A percentile compares a stretch with the other conserved stretches of the same genome.
These are phyloP conservation scores for Poeciliopsis paucimaculata DNA, from an alignment of 2,797 vertebrate species.

Conservation along the genomic window DNA sequence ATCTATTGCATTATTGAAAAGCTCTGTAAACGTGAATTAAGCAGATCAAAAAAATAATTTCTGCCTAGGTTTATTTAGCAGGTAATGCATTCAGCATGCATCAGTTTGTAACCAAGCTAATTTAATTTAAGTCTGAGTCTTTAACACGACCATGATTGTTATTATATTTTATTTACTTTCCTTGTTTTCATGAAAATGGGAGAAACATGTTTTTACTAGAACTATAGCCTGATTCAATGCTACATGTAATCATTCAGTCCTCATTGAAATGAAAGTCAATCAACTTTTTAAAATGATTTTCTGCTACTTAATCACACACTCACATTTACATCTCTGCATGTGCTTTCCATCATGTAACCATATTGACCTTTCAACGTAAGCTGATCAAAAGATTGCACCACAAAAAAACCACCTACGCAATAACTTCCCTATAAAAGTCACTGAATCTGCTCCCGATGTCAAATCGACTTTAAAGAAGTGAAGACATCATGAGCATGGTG, in stretches of 20 bases:
- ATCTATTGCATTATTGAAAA: not conserved
- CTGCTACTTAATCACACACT: too few relatives aligned
- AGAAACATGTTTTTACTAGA: not conserved
- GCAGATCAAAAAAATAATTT: not conserved
- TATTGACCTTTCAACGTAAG: not conserved
- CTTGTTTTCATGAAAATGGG: not conserved
- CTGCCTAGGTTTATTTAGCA: not conserved
- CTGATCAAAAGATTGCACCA: not conserved
- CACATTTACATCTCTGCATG: not conserved
- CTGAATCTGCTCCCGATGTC: not conserved
- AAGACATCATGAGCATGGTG: slow-evolving; percentile 58
- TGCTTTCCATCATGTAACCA: slow-evolving; percentile 1
- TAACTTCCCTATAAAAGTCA: slow-evolving; percentile 26
- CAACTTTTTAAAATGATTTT: not conserved
- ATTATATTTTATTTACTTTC: not conserved
- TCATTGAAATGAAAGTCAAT: not conserved
- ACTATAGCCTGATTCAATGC: not conserved
- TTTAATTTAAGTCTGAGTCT: not conserved
- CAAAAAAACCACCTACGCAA: slow-evolving; percentile 7
- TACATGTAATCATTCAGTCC: not conserved
- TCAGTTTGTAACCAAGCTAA: not conserved
- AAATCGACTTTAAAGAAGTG: slow-evolving; percentile 23
- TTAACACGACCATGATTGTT: not conserved
- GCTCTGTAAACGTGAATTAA: not conserved
- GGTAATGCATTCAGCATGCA: not conserved